Percentiles rank a stretch among this genome's conserved stretches.
phyloP scores from a whole-genome alignment of 2,113 vertebrate genomes.

The Gopherus evgoodei region DNA sequence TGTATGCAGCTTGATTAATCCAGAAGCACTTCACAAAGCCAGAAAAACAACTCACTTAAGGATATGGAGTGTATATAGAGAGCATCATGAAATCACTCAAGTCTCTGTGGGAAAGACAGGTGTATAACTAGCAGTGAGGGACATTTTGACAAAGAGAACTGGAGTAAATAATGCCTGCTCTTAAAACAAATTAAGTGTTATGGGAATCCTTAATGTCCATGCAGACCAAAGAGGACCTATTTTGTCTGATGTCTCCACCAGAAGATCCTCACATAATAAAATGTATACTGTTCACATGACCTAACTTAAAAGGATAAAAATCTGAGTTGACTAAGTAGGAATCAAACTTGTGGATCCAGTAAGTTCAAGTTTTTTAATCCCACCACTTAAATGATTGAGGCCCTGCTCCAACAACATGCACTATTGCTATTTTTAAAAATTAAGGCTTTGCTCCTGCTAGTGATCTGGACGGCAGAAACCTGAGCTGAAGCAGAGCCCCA shows the following conservation, averaged over 20 bases:
- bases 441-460: slow-evolving; percentile 39
- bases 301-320: slow-evolving; percentile 1
- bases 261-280: background rate
- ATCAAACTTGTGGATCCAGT: background rate
- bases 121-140: background rate
- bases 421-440: slow-evolving; percentile 30
- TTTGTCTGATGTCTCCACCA: background rate
- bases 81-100: background rate
- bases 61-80: background rate
- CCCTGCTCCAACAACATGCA: slow-evolving; percentile 5
- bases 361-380: background rate
- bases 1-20: background rate
- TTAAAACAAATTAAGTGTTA: background rate
- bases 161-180: background rate
- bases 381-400: background rate
- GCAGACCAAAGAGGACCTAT: background rate
- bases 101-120: background rate
- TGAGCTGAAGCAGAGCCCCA: slow-evolving; percentile 70
- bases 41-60: too few species aligned
- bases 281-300: background rate
- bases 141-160: background rate
- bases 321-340: background rate
- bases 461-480: slow-evolving; percentile 49
- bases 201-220: background rate
- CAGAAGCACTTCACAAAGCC: background rate